phyloP scores from a whole-genome alignment of 2,113 vertebrate genomes.

The human region DNA sequence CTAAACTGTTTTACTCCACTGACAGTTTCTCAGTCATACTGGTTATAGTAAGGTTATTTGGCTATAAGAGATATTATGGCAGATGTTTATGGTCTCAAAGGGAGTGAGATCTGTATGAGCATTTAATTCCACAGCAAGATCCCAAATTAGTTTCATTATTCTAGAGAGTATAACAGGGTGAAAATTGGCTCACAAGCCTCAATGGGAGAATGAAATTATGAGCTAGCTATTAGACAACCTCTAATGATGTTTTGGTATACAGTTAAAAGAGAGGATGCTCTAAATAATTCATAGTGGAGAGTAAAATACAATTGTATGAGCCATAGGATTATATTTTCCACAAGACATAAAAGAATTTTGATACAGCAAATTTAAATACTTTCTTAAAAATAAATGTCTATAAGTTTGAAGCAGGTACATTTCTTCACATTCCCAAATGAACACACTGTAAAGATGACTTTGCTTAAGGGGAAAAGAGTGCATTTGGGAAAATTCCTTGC shows the following conservation, averaged over 20 bases:
- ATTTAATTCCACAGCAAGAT: constrained; percentile 84
- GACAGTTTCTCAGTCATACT: constrained; percentile 59
- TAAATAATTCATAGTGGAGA: constrained; percentile 65
- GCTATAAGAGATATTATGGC: constrained; percentile 75
- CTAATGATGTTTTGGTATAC: constrained; percentile 71
- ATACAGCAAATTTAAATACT: constrained; percentile 35
- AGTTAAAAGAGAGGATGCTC: constrained; percentile 53
- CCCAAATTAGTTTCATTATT: constrained; percentile 82
- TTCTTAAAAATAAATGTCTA: constrained; percentile 17
- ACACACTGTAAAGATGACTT: neutral
- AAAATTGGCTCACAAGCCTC: constrained; percentile 80
- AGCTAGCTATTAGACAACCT: constrained; percentile 76
- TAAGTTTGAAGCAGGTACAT: neutral
- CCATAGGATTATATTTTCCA: constrained; percentile 10
- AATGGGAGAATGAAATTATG: constrained; percentile 79
- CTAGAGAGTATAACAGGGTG: constrained; percentile 79
- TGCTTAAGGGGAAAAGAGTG: neutral
- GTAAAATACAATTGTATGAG: constrained; percentile 51
- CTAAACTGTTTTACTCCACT: constrained; percentile 62
- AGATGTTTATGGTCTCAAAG: constrained; percentile 82
- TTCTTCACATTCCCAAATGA: constrained; percentile 36
- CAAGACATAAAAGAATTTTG: constrained; percentile 50
- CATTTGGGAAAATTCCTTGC: neutral
- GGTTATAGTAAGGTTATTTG: constrained; percentile 70
- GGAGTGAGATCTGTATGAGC: constrained; percentile 76